Base-by-base conservation (phyloP, 2,888 invertebrate genomes). In the Cistogaster globosa region DNA sequence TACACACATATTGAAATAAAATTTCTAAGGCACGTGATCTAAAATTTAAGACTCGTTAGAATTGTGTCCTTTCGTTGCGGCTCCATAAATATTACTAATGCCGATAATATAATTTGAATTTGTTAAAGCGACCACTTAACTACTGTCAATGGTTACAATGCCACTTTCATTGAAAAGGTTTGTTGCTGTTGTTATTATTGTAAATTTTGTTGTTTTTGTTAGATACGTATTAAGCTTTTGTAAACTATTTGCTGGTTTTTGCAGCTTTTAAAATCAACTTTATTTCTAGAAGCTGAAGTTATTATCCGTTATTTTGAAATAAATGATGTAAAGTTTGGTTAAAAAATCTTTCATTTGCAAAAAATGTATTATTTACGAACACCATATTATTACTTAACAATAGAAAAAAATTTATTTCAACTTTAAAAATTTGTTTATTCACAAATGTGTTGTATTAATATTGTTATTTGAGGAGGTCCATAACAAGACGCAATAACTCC, bases 81-180 rank as follows among this genome's bases (percentile, higher is more conserved):
- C 85, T 85, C 82, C 85, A 82, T 60, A 78, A 85, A 74, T 75
- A 77, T 58, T 81, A 85, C 84, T 84, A 84, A 57, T 77, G 58
- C 65, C 62, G 62, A 82, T 74, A 81, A 69, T 85, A 74, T 58
- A 69, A 78, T 20, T 85, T 74, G 45, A 63, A 81, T 68, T 85
- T 76, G 55, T 62, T 67, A 69, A 65, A 74, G 58, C 81, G 67
- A 68, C 67, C 60, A 68, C 67, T 69, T 65, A 38, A 79, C 57
- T 69, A 63, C 74, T 78, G 74, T 26, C 71, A 42, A 67, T 22
- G 65, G 71, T 57, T 83, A 78, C 72, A 74, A 83, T 55, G 68
- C 72, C 72, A 78, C 36, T 74, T 78, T 26, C 48, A 60, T 63
- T 71, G 69, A 20, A 22, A 42, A 26, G 48, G 55, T 57, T 12